phyloP scores from a whole-genome alignment of 92 coral and sea anemone genomes.

The Porites rus region DNA sequence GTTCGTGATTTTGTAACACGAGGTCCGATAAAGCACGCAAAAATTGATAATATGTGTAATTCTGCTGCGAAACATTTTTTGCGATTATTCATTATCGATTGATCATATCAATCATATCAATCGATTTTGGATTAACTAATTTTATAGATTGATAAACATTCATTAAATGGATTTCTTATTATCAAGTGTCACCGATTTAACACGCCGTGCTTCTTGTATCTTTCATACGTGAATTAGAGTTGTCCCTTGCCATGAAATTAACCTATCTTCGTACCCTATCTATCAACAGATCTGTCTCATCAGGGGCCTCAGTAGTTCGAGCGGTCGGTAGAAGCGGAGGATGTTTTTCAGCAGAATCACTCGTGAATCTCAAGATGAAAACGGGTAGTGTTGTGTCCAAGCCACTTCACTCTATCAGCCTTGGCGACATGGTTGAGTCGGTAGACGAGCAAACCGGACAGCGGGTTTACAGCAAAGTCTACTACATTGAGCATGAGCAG shows the following conservation, averaged over 20 bases:
- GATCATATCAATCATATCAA: background rate
- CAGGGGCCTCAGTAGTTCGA: background rate
- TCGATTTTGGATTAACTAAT: background rate
- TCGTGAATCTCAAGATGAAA: constrained; percentile 14
- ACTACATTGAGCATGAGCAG: constrained; percentile 57
- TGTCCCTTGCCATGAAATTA: background rate
- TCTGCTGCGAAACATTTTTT: background rate
- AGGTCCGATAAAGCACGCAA: background rate
- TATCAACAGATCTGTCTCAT: background rate
- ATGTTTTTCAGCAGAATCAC: constrained; percentile 32
- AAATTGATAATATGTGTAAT: too few species aligned
- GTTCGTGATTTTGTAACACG: background rate
- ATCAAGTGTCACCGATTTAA: background rate
- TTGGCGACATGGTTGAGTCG: constrained; percentile 58
- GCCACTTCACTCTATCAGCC: constrained; percentile 38
- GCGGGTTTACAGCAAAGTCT: constrained; percentile 53
- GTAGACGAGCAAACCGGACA: constrained; percentile 52
- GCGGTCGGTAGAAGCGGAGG: constrained; percentile 5
- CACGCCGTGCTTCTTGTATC: background rate
- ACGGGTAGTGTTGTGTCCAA: constrained; percentile 10
- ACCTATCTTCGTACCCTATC: background rate
- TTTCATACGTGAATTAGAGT: background rate
- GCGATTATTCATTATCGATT: background rate
- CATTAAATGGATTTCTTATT: background rate
- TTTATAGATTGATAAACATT: background rate